phyloP scores from a whole-genome alignment of 1,140 invertebrate species.

The Drosophila mauritiana region DNA sequence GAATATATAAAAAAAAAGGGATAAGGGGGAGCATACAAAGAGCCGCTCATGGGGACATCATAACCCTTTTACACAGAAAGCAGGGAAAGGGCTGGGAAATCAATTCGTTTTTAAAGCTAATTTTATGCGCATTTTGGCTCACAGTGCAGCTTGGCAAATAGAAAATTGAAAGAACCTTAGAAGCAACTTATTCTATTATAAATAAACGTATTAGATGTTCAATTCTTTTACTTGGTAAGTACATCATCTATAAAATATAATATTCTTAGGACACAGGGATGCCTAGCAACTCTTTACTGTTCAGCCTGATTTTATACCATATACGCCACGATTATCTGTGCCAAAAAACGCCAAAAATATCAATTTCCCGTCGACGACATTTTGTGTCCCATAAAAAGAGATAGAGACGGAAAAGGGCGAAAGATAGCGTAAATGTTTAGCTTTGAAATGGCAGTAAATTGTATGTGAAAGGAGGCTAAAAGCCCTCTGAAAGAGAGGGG shows the following conservation, averaged over 20 bases:
- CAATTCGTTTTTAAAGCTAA: conserved; percentile 27
- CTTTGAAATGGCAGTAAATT: conserved; percentile 81
- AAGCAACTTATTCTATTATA: no score
- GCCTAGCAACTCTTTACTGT: no score
- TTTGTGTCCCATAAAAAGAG: conserved; percentile 64
- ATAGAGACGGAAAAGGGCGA: conserved; percentile 11
- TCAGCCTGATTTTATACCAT: not conserved
- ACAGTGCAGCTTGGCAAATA: not conserved
- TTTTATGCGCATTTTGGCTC: conserved; percentile 11
- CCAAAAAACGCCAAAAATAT: conserved; percentile 70
- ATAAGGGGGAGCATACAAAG: conserved; percentile 11
- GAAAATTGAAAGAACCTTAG: not conserved
- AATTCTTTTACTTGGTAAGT: no score
- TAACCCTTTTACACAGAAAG: conserved; percentile 5
- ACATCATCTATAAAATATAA: no score
- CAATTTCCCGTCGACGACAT: conserved; percentile 78
- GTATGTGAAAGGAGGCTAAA: conserved; percentile 83
- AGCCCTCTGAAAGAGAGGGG: conserved; percentile 47
- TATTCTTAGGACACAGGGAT: no score
- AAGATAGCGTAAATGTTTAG: conserved; percentile 63
- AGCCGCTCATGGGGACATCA: not conserved
- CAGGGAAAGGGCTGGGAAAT: not conserved
- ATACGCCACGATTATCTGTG: conserved; percentile 41
- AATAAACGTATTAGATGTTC: no score
- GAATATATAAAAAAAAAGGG: not conserved